These are phyloP conservation scores for Passer montanus DNA, from an alignment of 2,113 vertebrate species.

Conservation along the genomic window DNA sequence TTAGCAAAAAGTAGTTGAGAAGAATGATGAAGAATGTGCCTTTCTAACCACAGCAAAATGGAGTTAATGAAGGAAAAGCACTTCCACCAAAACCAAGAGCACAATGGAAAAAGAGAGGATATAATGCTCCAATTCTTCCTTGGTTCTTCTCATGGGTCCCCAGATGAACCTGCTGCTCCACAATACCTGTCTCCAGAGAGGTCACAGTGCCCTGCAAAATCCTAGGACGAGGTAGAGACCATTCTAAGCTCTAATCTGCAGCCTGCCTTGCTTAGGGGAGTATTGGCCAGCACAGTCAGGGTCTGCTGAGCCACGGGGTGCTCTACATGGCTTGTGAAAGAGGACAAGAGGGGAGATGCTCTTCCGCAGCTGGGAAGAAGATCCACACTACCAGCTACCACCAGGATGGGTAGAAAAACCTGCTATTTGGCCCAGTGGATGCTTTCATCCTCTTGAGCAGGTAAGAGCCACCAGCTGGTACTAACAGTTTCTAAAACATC, in stretches of 20 bases:
- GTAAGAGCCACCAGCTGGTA: not conserved
- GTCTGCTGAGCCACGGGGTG: not conserved
- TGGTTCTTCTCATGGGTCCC: not conserved
- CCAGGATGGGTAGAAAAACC: not conserved
- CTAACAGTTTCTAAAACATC: not conserved
- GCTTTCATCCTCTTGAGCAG: not conserved
- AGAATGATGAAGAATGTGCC: not conserved
- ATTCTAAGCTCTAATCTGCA: not conserved
- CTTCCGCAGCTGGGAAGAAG: not conserved
- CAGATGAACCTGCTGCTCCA: not conserved
- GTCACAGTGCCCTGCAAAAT: slow-evolving; percentile 8
- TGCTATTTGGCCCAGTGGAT: not conserved
- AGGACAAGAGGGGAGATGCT: not conserved
- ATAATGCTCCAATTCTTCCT: not conserved
- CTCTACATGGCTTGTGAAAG: not conserved
- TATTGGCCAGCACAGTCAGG: not conserved
- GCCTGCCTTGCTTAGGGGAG: not conserved
- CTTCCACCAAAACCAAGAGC: not conserved
- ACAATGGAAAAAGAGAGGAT: not conserved
- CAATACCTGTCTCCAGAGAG: not conserved
- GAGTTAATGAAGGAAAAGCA: not conserved
- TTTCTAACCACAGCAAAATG: not conserved
- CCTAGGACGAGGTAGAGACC: not conserved
- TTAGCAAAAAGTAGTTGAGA: not conserved
- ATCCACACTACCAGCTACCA: not conserved